Conservation (phyloP, 2,113 vertebrate species). For the Heterochromis multidens region DNA sequence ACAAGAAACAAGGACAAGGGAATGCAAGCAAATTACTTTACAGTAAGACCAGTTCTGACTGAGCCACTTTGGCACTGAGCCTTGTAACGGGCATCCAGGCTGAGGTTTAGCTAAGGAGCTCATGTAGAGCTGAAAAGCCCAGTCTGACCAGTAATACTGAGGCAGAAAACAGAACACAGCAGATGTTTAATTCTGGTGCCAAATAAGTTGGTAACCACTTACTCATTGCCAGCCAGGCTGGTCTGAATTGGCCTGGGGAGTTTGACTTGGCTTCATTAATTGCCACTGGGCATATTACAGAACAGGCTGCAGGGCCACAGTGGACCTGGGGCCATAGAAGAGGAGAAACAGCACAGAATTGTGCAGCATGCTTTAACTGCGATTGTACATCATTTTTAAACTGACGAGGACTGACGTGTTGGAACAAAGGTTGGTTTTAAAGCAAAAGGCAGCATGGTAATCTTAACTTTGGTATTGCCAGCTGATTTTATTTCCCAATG, state of each 20-base stretch:
- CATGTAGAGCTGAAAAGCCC: slow-evolving; percentile 5
- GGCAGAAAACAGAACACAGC: slow-evolving; percentile 36
- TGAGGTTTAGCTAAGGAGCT: slow-evolving; percentile 8
- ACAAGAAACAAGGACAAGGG: not conserved
- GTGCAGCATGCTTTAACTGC: not conserved
- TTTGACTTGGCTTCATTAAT: slow-evolving; percentile 9
- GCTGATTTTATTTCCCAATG: not conserved
- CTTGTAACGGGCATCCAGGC: not conserved
- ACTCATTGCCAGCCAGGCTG: slow-evolving; percentile 17
- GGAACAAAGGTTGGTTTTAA: not conserved
- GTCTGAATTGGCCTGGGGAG: not conserved
- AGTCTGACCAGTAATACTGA: slow-evolving; percentile 21
- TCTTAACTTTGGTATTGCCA: not conserved
- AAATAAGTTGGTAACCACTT: slow-evolving; percentile 43
- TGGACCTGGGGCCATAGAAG: not conserved
- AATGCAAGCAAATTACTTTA: not conserved
- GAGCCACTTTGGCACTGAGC: not conserved
- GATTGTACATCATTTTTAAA: not conserved
- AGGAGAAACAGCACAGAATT: not conserved
- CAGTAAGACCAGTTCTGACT: not conserved
- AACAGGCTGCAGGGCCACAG: not conserved
- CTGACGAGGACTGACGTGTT: not conserved
- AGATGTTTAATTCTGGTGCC: slow-evolving; percentile 52
- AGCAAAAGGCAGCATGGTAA: not conserved
- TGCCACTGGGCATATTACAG: slow-evolving; percentile 14